Base-by-base conservation (phyloP, 2,888 invertebrate species). In the Drosophila anceps region DNA sequence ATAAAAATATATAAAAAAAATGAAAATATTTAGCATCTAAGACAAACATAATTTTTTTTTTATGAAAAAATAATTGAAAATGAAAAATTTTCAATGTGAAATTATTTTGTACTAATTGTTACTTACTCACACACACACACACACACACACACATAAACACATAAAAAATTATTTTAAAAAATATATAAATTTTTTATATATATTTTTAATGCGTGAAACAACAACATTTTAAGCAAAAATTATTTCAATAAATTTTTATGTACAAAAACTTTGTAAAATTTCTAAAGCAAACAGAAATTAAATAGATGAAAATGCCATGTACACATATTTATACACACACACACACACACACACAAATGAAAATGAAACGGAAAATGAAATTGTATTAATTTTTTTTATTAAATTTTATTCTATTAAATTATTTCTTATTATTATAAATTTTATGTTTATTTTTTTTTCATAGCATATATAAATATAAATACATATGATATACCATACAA, bases 71-170 rank as follows among this genome's bases (percentile, higher is more conserved):
- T 59, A 72, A 69, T 68, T 76, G 71, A 64, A 84, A 81, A 69
- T 53, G 12, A 10, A 27, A 60, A 54, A 44, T 83, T 84, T 82
- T 83, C 79, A 73, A 87, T 76, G 79, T 79, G 76, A 85, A 85
- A 86, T 84, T 82, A 82, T 86, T 84, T 88, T 84, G 58, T 86
- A 86, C 86, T 88, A 86, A 86, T 88, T 88, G 81, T 88, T 84
- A 86, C 84, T 84, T 72, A 86, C 86, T 74, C 74, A 71, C 68
- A 81, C 69, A 74, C 60, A 65, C 54, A 74, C 51, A 69, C 54
- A 70, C 54, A 70, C 24, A 24, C 24, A 24, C n/a, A n/a, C 58
- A 73, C 18, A 50, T 10, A 44, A 13, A 60, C 67, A 68, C 50
- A 68, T 18, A 63, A 15, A 51, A 35, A 69, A 44, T 51, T 13